Evolutionary conservation across 2,113 vertebrate genomes (phyloP), one percentile per base, ranked within the genome.

Genomic region (Phasianus colchicus): DNA sequence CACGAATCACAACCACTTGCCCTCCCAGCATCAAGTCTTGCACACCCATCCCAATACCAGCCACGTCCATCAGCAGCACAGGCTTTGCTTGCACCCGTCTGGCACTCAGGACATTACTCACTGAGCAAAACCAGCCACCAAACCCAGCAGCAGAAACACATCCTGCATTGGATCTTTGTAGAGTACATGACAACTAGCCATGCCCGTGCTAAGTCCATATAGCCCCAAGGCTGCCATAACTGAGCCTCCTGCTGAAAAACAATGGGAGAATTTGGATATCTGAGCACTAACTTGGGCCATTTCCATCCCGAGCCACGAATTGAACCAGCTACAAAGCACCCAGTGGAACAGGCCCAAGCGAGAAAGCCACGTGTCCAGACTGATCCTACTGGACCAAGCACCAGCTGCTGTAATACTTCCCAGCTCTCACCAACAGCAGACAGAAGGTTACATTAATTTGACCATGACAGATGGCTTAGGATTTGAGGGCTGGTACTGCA

Each of bases 381-480:
- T 75, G 69, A 54, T 48, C 48, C 65, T 69, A 27, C 74, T 45
- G 48, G 65, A 73, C 43, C 69, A 40, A 55, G 29, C 34, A 10
- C 48, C 77, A 38, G n/a, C 50, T 2, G 4, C 64, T 61, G 3
- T 58, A 50, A 13, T 1, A 16, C 27, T 64, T 63, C 69, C 54
- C 16, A 69, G 54, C 30, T 60, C 43, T 58, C 40, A 18, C 43
- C 58, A 40, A 34, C 42, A 34, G 74, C 60, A 55, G 18, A 24
- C 55, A 73, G 63, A 43, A 75, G 74, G 75, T 65, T 64, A 54
- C 75, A 12, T 55, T 58, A 81, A 40, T 72, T 63, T 60, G 70
- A 81, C 48, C 61, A 17, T n/a, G 48, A 88, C 78, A 92, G 69
- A 84, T 90, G 79, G 65, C 30, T 76, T 80, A 60, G 55, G 47